phyloP scores from a whole-genome alignment of 2,888 invertebrate species.

The Erannis defoliaria region DNA sequence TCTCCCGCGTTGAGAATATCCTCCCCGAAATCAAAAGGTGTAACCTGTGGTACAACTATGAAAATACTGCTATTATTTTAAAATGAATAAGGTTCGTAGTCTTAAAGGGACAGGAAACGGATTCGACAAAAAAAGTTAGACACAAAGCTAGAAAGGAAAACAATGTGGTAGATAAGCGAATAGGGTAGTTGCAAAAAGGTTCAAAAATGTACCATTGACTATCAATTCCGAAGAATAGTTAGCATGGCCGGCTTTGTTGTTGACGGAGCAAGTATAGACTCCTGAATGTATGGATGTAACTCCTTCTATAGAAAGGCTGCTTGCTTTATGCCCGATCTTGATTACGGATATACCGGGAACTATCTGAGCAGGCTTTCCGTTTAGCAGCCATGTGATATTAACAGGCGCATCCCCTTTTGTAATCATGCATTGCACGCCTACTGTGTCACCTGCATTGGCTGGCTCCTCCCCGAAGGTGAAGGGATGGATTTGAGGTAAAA shows the following conservation, averaged over 20 bases:
- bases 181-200: conserved; percentile 14
- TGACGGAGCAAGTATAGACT: conserved; percentile 90
- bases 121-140: conserved; percentile 26
- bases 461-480: conserved; percentile 92
- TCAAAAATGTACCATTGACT: conserved; percentile 88
- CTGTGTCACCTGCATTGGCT: conserved; percentile 92
- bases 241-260: conserved; percentile 89
- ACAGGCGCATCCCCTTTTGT: conserved; percentile 93
- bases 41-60: conserved; percentile 92
- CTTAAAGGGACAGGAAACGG: conserved; percentile 10
- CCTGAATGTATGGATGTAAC: conserved; percentile 92
- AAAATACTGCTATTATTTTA: conserved; percentile 33
- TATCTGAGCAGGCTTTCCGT: conserved; percentile 86
- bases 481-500: conserved; percentile 92
- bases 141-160: conserved; percentile 37
- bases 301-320: conserved; percentile 90
- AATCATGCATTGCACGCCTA: conserved; percentile 91
- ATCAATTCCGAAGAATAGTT: conserved; percentile 88
- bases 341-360: conserved; percentile 86
- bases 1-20: conserved; percentile 91
- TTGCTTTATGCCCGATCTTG: conserved; percentile 88
- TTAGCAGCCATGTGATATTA: conserved; percentile 91
- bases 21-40: conserved; percentile 92
- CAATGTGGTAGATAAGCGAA: conserved; percentile 27
- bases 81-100: neutral